These are phyloP conservation scores for Caprella mutica DNA, from an alignment of 2,888 invertebrate genomes.

Conservation along the genomic window DNA sequence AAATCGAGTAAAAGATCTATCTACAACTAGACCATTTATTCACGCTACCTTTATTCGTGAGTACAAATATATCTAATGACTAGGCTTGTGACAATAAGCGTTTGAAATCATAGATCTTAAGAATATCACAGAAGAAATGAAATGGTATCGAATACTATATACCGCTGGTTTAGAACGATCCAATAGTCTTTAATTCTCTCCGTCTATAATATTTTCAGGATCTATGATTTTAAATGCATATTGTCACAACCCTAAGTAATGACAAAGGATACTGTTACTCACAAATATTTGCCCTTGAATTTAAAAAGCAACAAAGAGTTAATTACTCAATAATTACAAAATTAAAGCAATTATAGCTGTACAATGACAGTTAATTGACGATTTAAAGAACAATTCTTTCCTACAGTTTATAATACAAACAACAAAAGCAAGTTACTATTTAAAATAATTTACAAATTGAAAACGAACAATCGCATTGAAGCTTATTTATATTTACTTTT, in stretches of 20 bases:
- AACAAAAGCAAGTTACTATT: not conserved
- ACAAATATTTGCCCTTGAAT: not conserved
- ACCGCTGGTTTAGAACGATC: too few relatives aligned
- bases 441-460: not conserved
- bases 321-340: not conserved
- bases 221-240: too few relatives aligned
- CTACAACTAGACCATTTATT: constrained; percentile 11
- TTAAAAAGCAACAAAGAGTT: not conserved
- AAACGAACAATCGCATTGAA: not conserved
- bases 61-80: not conserved
- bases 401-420: not conserved
- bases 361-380: not conserved
- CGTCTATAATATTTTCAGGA: too few relatives aligned
- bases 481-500: too few relatives aligned
- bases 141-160: too few relatives aligned
- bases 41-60: not conserved
- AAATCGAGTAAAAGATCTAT: too few relatives aligned
- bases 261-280: not conserved
- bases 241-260: too few relatives aligned
- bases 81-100: not conserved
- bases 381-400: not conserved
- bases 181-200: too few relatives aligned
- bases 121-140: too few relatives aligned
- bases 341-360: not conserved
- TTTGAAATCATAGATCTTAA: too few relatives aligned